Base-by-base conservation (phyloP, 2,797 vertebrate species). In the Peromyscus attwateri region DNA sequence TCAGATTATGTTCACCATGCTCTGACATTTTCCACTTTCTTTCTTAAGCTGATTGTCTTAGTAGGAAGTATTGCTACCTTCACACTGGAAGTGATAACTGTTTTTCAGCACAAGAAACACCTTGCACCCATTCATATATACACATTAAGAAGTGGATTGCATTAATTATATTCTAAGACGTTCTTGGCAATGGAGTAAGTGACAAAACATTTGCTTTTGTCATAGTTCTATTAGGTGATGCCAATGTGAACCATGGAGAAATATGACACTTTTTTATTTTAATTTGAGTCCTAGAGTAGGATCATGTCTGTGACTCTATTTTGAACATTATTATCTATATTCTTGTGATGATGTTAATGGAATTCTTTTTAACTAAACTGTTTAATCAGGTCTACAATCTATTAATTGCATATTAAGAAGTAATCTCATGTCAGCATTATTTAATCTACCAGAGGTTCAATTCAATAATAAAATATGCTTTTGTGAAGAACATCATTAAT, bases 141-240 rank as follows among this genome's bases (percentile, higher is more conserved):
- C 95, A 97, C 98, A 98, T 98, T 98, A 98, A 98, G 98, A 97
- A 98, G 88, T 93, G 93, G 94, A 98, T 98, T 98, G 98, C 98
- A 98, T 98, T 98, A 99, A 98, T 99, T 98, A 98, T 98, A 97
- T 94, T 98, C 98, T 97, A 98, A 97, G 95, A 98, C 98, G 97
- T 98, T 99, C 98, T 97, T 98, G 98, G 98, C 97, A 98, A 98
- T 97, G 97, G 96, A 98, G 97, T 98, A 98, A 98, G 97, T 98
- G 98, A 98, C 98, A 98, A 99, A 99, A 98, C 98, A 98, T 98
- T 98, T 99, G 98, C 98, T 99, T 98, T 99, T 98, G 97, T 98
- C 98, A 97, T 98, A 97, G 97, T 98, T 98, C 96, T 99, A 98
- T 97, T 98, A 98, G 97, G 87, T 98, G 97, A 99, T 98, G 95